These are phyloP conservation scores for Pocillopora damicornis DNA, from an alignment of 64 coral and sea anemone species.

Conservation along the genomic window DNA sequence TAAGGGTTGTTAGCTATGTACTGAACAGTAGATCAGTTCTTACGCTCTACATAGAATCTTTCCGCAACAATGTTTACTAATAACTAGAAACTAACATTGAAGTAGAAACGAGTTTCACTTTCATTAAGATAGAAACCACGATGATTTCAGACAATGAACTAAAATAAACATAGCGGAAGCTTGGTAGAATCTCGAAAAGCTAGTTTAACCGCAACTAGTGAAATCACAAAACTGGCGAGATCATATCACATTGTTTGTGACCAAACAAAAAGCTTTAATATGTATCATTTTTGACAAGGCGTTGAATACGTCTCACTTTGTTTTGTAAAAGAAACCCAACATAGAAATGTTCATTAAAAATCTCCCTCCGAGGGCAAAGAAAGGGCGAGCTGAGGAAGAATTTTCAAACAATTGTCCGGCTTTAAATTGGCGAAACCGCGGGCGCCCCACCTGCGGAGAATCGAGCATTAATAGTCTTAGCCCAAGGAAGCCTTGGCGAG, in stretches of 20 bases:
- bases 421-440: not conserved
- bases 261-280: not conserved
- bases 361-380: no score
- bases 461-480: not conserved
- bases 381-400: not conserved
- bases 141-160: not conserved
- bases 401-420: not conserved
- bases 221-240: not conserved
- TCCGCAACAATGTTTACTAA: no score
- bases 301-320: not conserved
- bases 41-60: not conserved
- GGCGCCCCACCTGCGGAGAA: not conserved
- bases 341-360: not conserved
- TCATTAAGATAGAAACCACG: not conserved
- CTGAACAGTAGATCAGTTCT: not conserved
- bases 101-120: no score
- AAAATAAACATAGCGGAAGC: slow-evolving; percentile 5
- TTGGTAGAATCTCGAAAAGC: not conserved
- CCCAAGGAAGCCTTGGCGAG: not conserved
- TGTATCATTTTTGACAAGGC: not conserved
- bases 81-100: no score
- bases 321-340: not conserved
- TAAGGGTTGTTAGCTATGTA: not conserved
- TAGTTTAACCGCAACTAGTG: not conserved
- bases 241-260: not conserved